Base-by-base conservation (phyloP, 2,797 vertebrate genomes). In the Rhinella marina region DNA sequence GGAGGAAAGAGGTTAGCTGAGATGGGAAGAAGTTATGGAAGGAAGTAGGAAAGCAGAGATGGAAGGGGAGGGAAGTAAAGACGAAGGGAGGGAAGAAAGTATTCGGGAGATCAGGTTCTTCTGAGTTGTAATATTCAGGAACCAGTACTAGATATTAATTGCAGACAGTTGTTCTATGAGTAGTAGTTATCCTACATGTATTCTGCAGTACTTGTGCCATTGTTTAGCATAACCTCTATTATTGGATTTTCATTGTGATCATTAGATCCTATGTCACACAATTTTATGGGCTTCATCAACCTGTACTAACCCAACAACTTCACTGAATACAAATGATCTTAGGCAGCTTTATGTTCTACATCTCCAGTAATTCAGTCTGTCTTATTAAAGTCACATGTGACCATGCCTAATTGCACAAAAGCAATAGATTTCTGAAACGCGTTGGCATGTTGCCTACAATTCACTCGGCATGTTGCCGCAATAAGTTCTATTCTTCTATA, bases 331-430 rank as follows among this genome's bases (percentile, higher is more conserved):
- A 52, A 62, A 32, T 50, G 64, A 32, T 23, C 68, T 29, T 73
- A 27, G 50, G 78, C 68, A 50, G 54, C 27, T 10, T 62, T 27
- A 64, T 79, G 80, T 73, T 76, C 68, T 77, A 52, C 11, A 11
- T 73, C 78, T 64, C 41, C 57, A 82, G 81, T 29, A n/a, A 78
- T 78, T 83, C 80, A 16, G 8, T 29, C 57, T 76, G 48, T 54
- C 72, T 41, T 82, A 56, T 83, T 76, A 83, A 25, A 64, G 61
- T 17, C 59, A 32, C 57, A 83, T 48, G 73, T 78, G 61, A 77
- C 57, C 70, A 52, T 56, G n/a, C 81, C 12, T 83, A 83, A 83
- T 57, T 77, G 29, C 61, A 83, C 86, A n/a, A 64, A 82, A 82
- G 80, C 81, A 68, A 83, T 29, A 12, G 25, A 76, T 77, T 82